Evolutionary conservation across 2,797 vertebrate genomes (phyloP).

Genomic region (Varecia variegata): DNA sequence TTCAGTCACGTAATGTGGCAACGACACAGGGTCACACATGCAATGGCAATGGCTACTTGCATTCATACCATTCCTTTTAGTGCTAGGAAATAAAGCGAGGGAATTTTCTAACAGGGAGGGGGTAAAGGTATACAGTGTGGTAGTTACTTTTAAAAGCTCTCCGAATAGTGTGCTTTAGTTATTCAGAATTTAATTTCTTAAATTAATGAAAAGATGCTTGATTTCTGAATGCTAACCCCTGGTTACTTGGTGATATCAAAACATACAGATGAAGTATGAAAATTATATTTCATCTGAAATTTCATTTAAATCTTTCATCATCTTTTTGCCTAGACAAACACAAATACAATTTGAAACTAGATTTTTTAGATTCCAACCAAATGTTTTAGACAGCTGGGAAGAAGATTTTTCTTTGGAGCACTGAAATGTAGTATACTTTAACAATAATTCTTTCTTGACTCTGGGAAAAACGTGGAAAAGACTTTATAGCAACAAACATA

Average conservation of each 20-base stretch:
- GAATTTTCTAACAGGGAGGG: neutral
- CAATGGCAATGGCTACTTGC: neutral
- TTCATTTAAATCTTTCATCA: constrained; percentile 41
- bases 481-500: constrained; percentile 1
- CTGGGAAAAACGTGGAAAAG: constrained; percentile 51
- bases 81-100: neutral
- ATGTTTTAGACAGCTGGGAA: constrained; percentile 39
- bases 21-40: neutral
- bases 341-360: constrained; percentile 39
- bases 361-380: constrained; percentile 49
- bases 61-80: neutral
- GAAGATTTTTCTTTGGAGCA: neutral
- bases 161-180: constrained; percentile 2
- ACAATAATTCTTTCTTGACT: constrained; percentile 62
- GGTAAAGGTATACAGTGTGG: neutral
- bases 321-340: constrained; percentile 30
- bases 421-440: constrained; percentile 2
- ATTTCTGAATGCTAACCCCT: constrained; percentile 18
- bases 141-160: constrained; percentile 17
- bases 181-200: constrained; percentile 38
- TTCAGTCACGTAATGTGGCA: neutral
- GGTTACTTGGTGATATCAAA: constrained; percentile 30
- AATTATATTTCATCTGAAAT: constrained; percentile 43
- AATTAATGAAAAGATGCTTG: constrained; percentile 21
- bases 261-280: neutral